Conservation (phyloP, 2,888 invertebrate species). For the Chesias legatella region DNA sequence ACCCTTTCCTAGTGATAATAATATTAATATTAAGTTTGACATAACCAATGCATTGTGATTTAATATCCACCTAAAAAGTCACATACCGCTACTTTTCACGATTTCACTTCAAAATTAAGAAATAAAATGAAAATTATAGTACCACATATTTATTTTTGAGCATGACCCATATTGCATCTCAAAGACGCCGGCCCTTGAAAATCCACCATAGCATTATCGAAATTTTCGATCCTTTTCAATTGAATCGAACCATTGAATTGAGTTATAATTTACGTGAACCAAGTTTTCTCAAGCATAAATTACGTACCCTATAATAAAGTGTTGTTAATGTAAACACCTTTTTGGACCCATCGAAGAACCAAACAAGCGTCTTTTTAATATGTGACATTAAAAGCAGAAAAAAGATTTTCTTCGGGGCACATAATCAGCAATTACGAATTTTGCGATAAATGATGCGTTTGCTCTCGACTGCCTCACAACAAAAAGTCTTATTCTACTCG, state of each 20-base stretch:
- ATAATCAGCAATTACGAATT: conserved; percentile 67
- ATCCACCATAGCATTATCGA: conserved; percentile 17
- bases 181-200: conserved; percentile 15
- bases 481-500: conserved; percentile 25
- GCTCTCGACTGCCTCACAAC: conserved; percentile 29
- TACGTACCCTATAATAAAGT: conserved; percentile 29
- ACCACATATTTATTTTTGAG: conserved; percentile 16
- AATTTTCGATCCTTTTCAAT: conserved; percentile 24
- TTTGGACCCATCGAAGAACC: conserved; percentile 18
- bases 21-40: too few relatives aligned
- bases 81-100: too few relatives aligned
- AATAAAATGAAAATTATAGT: conserved; percentile 18
- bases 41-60: too few relatives aligned
- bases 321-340: conserved; percentile 35
- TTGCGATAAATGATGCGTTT: conserved; percentile 70
- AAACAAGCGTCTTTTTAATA: conserved; percentile 47
- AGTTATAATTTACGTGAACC: conserved; percentile 31
- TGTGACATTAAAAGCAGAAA: conserved; percentile 50
- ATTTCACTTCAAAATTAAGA: conserved; percentile 13
- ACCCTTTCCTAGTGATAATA: too few relatives aligned
- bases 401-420: conserved; percentile 50
- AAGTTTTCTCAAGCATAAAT: conserved; percentile 28
- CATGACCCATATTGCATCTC: conserved; percentile 12
- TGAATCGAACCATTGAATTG: conserved; percentile 28
- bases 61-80: too few relatives aligned